A percentile compares a stretch with the other conserved stretches of the same genome.
phyloP scores from a whole-genome alignment of 2,888 invertebrate genomes.

The Cheilosia urbana region DNA sequence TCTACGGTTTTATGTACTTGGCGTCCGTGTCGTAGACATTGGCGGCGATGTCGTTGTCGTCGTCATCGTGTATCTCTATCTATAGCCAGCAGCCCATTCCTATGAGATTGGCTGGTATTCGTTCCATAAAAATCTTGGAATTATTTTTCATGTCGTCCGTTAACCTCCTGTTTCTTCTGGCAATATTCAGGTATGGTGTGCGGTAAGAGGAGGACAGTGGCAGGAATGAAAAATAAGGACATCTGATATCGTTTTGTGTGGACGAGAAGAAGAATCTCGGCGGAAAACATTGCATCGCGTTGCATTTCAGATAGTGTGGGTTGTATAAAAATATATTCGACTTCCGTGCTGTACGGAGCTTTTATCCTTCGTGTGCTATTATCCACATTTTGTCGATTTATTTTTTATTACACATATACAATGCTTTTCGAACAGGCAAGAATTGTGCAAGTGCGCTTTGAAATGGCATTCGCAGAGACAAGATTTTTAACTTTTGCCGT shows the following conservation, averaged over 20 bases:
- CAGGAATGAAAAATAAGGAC: slow-evolving; percentile 55
- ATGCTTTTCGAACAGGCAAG: background rate
- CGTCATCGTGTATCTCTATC: slow-evolving; percentile 23
- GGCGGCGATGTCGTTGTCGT: slow-evolving; percentile 19
- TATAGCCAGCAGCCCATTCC: slow-evolving; percentile 30
- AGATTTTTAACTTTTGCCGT: slow-evolving; percentile 63
- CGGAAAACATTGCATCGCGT: slow-evolving; percentile 65
- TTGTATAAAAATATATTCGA: slow-evolving; percentile 52
- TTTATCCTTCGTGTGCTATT: slow-evolving; percentile 45
- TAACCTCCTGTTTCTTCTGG: slow-evolving; percentile 46
- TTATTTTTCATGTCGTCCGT: slow-evolving; percentile 71
- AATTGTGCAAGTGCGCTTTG: slow-evolving; percentile 1
- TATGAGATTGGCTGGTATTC: slow-evolving; percentile 49
- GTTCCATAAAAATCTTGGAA: slow-evolving; percentile 65
- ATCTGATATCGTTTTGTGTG: slow-evolving; percentile 65
- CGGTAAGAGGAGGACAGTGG: background rate
- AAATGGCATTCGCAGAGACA: slow-evolving; percentile 18
- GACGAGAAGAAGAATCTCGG: slow-evolving; percentile 56
- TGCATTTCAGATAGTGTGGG: slow-evolving; percentile 67
- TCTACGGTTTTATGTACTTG: slow-evolving; percentile 27
- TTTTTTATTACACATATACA: slow-evolving; percentile 37
- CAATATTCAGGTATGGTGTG: background rate
- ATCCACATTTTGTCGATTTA: slow-evolving; percentile 29
- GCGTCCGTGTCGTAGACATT: slow-evolving; percentile 37
- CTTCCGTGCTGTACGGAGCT: slow-evolving; percentile 65